Conservation (phyloP, 2,797 vertebrate species). For the Pogoniulus pusillus region DNA sequence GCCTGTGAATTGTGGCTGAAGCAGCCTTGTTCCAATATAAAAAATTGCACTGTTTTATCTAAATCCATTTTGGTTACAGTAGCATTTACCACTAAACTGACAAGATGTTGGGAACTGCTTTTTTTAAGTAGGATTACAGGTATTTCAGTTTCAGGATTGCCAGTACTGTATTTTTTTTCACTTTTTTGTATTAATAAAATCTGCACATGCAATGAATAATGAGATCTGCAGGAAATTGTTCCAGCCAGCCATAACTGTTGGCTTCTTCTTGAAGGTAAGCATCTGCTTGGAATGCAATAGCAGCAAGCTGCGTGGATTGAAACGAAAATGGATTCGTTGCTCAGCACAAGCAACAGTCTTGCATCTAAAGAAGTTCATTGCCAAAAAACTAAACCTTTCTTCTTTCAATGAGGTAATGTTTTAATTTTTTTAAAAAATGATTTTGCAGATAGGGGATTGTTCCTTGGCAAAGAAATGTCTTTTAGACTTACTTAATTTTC, state of each 20-base stretch:
- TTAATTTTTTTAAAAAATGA: background rate
- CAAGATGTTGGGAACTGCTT: background rate
- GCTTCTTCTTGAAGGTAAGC: constrained; percentile 85
- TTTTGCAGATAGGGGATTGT: background rate
- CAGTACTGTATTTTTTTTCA: background rate
- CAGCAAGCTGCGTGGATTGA: constrained; percentile 95
- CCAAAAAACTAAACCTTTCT: constrained; percentile 98
- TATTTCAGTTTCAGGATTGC: background rate
- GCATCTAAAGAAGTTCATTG: constrained; percentile 99
- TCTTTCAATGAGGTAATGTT: constrained; percentile 96
- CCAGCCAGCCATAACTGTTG: background rate
- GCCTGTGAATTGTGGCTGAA: background rate
- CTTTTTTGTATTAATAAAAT: background rate
- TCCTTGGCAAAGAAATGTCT: background rate
- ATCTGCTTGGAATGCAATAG: constrained; percentile 99
- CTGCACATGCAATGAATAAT: background rate
- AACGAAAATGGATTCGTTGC: constrained; percentile 98
- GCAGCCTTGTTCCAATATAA: background rate
- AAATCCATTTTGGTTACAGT: background rate
- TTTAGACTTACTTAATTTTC: background rate
- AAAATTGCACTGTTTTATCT: background rate
- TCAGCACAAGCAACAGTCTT: constrained; percentile 98
- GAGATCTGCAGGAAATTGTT: background rate
- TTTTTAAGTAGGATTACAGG: background rate
- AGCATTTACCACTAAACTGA: background rate